Percentiles rank a stretch among this genome's conserved stretches.
Evolutionary conservation across 2,113 vertebrate species (phyloP).

Genomic region (Peromyscus maniculatus): DNA sequence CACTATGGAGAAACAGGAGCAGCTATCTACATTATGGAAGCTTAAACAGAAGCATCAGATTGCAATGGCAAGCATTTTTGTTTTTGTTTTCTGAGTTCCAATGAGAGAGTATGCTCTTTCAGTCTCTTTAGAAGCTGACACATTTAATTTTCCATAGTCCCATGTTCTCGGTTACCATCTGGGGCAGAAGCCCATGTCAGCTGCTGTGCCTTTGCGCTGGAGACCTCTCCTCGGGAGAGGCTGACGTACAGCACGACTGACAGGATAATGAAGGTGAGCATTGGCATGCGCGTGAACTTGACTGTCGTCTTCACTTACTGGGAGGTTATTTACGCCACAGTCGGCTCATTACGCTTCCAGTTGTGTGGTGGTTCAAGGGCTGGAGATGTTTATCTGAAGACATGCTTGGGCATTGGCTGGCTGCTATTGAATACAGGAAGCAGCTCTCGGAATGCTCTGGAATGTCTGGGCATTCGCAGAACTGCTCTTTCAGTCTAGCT

Average conservation of each 20-base stretch:
- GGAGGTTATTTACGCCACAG: slow-evolving; percentile 1
- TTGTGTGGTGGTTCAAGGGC: slow-evolving; percentile 55
- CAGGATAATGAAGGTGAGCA: slow-evolving; percentile 3
- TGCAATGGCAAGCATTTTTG: not conserved
- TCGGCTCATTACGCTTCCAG: slow-evolving; percentile 54
- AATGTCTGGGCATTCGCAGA: not conserved
- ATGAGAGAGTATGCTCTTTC: not conserved
- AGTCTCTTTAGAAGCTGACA: not conserved
- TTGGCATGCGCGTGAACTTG: not conserved
- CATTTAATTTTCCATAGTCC: not conserved
- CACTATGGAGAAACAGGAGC: not conserved
- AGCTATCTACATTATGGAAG: not conserved
- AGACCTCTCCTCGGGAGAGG: not conserved
- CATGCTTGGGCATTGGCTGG: not conserved
- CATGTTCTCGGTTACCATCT: not conserved
- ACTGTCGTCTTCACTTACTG: not conserved
- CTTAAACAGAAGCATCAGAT: not conserved
- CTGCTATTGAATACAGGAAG: not conserved
- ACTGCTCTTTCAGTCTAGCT: not conserved
- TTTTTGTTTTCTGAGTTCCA: not conserved
- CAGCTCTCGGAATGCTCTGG: not conserved
- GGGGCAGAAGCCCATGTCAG: not conserved
- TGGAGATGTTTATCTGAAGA: slow-evolving; percentile 62
- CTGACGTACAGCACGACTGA: not conserved
- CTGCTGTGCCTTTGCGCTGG: not conserved